phyloP scores from a whole-genome alignment of 1,140 invertebrate genomes.

The Diprion similis region DNA sequence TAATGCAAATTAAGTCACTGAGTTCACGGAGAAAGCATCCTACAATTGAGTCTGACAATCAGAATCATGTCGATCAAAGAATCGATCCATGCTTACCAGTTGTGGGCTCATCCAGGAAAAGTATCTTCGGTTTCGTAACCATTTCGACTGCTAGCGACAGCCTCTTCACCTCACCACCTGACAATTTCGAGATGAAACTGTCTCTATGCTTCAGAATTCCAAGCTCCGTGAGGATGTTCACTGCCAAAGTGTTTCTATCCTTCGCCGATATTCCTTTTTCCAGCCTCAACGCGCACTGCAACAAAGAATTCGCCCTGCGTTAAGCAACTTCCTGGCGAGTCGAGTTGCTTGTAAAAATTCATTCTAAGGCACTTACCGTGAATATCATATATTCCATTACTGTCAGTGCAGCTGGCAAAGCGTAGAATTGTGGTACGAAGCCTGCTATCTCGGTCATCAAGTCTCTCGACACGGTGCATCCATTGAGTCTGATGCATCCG shows the following conservation, averaged over 20 bases:
- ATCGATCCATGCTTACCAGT: constrained; percentile 42
- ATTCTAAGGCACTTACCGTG: constrained; percentile 26
- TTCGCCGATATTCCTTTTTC: constrained; percentile 9
- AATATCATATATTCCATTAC: constrained; percentile 34
- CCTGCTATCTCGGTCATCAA: constrained; percentile 29
- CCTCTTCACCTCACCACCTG: constrained; percentile 82
- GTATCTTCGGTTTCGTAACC: constrained; percentile 77
- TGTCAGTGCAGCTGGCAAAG: constrained; percentile 30
- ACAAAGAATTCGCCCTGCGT: constrained; percentile 4
- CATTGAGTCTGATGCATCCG: constrained; percentile 33
- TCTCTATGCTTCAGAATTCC: constrained; percentile 66
- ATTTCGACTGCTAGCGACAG: constrained; percentile 81
- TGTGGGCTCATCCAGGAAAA: constrained; percentile 72
- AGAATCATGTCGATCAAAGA: not conserved
- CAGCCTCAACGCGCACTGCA: constrained; percentile 62
- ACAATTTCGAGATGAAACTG: constrained; percentile 70
- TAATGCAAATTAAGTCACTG: no score
- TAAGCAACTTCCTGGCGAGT: not conserved
- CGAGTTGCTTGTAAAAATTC: not conserved
- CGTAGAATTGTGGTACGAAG: constrained; percentile 34
- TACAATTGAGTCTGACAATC: no score
- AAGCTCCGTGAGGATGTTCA: constrained; percentile 63
- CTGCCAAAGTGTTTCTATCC: constrained; percentile 51
- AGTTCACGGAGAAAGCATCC: no score
- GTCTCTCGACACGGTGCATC: constrained; percentile 23